Percentiles rank a stretch among this genome's conserved stretches.
Conservation (phyloP, 2,113 vertebrate species). For the Potamarius usumacintae region DNA sequence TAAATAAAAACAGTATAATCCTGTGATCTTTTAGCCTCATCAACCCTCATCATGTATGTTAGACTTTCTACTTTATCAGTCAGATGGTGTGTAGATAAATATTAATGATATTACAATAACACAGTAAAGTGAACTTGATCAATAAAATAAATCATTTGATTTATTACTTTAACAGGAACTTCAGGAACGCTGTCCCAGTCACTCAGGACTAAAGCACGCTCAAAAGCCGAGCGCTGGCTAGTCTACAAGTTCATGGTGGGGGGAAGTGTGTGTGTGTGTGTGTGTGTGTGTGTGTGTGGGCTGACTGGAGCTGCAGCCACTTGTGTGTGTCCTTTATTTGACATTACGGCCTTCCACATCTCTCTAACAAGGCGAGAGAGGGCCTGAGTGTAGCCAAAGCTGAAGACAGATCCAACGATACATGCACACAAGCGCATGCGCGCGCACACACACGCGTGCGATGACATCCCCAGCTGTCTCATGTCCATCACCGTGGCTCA, state of each 20-base stretch:
- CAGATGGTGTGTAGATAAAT: too few relatives aligned
- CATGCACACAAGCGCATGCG: conserved; percentile 28
- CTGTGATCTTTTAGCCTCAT: too few relatives aligned
- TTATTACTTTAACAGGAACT: neutral
- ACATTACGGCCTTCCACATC: conserved; percentile 61
- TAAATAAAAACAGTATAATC: too few relatives aligned
- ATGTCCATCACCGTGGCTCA: conserved; percentile 59
- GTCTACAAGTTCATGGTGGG: neutral
- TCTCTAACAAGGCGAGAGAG: conserved; percentile 61
- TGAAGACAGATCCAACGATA: conserved; percentile 46
- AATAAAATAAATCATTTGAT: neutral
- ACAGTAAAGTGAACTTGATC: neutral
- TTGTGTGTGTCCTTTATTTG: conserved; percentile 43
- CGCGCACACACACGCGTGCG: conserved; percentile 43
- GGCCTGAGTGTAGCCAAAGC: conserved; percentile 52
- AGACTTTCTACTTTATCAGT: too few relatives aligned
- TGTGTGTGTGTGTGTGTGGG: conserved; percentile 3
- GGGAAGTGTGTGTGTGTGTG: neutral
- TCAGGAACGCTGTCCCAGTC: neutral
- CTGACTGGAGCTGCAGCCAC: neutral
- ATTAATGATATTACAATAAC: neutral
- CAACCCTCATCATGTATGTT: too few relatives aligned
- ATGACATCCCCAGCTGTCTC: conserved; percentile 73
- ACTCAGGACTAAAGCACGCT: neutral
- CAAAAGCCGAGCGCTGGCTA: neutral